These are phyloP conservation scores for Ceyx melanurus DNA, from an alignment of 2,113 vertebrate genomes.

Conservation along the genomic window DNA sequence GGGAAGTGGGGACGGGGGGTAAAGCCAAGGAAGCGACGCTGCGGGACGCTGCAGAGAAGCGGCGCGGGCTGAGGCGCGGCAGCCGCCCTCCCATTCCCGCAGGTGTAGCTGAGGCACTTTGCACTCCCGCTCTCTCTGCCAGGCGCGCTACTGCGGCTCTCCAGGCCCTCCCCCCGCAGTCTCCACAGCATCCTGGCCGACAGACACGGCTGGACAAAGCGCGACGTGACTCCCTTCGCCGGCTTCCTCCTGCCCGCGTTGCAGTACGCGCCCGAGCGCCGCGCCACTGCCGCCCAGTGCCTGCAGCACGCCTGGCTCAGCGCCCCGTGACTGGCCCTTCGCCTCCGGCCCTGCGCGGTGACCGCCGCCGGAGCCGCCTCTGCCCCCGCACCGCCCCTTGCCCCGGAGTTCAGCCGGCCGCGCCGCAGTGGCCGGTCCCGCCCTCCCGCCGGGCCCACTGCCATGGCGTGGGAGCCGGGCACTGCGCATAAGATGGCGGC, in stretches of 20 bases:
- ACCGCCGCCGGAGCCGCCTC: neutral
- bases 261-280: slow-evolving; percentile 75
- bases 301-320: slow-evolving; percentile 82
- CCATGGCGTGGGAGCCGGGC: neutral
- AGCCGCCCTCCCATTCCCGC: rapidly evolving
- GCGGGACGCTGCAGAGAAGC: neutral
- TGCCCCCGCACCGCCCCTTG: neutral
- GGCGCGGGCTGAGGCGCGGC: rapidly evolving
- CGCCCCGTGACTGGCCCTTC: neutral
- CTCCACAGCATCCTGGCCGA: slow-evolving; percentile 78
- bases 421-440: neutral
- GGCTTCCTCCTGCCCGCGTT: slow-evolving; percentile 81
- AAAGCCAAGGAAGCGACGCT: no score
- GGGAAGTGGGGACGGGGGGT: no score
- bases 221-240: slow-evolving; percentile 70
- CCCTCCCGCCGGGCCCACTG: neutral
- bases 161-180: slow-evolving; percentile 73
- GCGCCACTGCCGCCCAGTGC: slow-evolving; percentile 80
- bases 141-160: slow-evolving; percentile 80
- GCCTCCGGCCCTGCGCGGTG: neutral
- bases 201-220: slow-evolving; percentile 76
- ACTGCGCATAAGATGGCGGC: neutral
- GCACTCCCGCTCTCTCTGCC: neutral
- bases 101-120: neutral
- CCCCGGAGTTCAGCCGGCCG: neutral